phyloP scores from a whole-genome alignment of 2,888 invertebrate species.

The Synanthedon tipuliformis region DNA sequence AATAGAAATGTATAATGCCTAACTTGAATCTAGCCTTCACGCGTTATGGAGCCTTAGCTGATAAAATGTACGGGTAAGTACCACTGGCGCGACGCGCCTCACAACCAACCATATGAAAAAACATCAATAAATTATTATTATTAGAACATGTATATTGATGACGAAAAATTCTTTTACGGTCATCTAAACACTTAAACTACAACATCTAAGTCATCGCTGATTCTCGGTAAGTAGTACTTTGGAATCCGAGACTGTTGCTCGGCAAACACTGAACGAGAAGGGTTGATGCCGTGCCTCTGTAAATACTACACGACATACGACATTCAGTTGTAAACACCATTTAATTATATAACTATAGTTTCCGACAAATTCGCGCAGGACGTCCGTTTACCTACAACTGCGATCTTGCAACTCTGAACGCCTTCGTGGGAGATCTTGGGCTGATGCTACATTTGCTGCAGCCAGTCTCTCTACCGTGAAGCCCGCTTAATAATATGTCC shows the following conservation, averaged over 20 bases:
- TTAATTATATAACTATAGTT: too few relatives aligned
- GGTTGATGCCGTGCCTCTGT: conserved; percentile 8
- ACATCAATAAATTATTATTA: conserved; percentile 18
- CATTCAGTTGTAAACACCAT: too few relatives aligned
- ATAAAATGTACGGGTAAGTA: background rate
- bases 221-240: conserved; percentile 2
- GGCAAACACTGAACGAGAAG: conserved; percentile 13
- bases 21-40: background rate
- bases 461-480: too few relatives aligned
- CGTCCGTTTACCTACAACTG: too few relatives aligned
- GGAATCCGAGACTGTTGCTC: conserved; percentile 47
- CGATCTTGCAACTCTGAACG: too few relatives aligned
- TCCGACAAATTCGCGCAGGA: too few relatives aligned
- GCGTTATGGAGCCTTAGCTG: background rate
- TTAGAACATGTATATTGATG: conserved; percentile 7
- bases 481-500: too few relatives aligned
- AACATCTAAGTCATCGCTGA: conserved; percentile 16
- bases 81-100: conserved; percentile 12
- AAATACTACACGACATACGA: too few relatives aligned
- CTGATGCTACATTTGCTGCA: too few relatives aligned
- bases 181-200: conserved; percentile 6
- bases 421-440: too few relatives aligned
- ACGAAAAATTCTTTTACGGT: conserved; percentile 9
- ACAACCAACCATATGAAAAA: conserved; percentile 18
- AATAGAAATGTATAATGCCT: conserved; percentile 8